Conservation (phyloP, 1,140 invertebrate species). For the Tetramorium simillimum region DNA sequence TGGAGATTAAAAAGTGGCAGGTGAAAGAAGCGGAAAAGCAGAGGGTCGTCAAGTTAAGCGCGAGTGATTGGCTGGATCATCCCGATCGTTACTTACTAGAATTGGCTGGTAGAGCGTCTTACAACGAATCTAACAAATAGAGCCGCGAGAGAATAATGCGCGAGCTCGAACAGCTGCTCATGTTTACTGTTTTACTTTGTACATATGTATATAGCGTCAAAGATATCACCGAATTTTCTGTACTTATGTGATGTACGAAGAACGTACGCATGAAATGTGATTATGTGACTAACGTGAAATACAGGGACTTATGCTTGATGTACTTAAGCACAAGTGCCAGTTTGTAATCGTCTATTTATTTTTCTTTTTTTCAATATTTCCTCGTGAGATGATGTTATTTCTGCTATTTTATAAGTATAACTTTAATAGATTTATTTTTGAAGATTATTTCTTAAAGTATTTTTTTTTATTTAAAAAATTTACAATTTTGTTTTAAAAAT, state of each 20-base stretch:
- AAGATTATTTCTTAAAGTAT: not conserved
- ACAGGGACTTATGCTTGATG: slow-evolving; percentile 51
- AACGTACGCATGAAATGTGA: slow-evolving; percentile 42
- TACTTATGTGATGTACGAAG: slow-evolving; percentile 61
- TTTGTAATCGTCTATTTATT: slow-evolving; percentile 26
- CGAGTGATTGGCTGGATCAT: slow-evolving; percentile 96
- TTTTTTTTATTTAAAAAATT: not conserved
- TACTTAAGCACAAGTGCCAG: slow-evolving; percentile 54
- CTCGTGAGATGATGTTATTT: not conserved
- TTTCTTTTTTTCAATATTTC: slow-evolving; percentile 27
- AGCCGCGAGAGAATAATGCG: not conserved
- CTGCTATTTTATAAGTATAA: not conserved
- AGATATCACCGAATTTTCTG: slow-evolving; percentile 54
- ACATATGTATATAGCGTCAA: slow-evolving; percentile 72
- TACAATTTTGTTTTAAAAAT: not conserved
- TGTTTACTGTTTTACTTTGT: slow-evolving; percentile 61
- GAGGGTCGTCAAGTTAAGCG: slow-evolving; percentile 91
- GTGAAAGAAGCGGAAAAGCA: slow-evolving; percentile 94
- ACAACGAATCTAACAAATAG: slow-evolving; percentile 82
- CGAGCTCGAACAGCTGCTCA: slow-evolving; percentile 51
- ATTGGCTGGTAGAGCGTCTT: slow-evolving; percentile 92
- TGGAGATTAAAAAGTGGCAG: slow-evolving; percentile 96
- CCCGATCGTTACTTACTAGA: slow-evolving; percentile 95
- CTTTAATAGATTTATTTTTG: not conserved
- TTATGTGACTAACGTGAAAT: slow-evolving; percentile 45